Conservation (phyloP, 1,140 invertebrate genomes). For the Danaus plexippus region DNA sequence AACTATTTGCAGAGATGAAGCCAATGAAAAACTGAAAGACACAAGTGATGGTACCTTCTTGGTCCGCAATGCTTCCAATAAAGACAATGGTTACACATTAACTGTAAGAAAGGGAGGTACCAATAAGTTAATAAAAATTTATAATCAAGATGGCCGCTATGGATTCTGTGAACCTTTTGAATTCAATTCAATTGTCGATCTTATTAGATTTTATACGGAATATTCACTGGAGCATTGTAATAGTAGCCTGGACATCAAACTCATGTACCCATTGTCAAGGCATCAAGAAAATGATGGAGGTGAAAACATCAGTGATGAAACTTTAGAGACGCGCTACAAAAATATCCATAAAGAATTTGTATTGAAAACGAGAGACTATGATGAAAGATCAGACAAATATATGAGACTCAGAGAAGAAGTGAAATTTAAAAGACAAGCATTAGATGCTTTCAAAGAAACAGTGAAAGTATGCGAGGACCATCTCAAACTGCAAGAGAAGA, state of each 20-base stretch:
- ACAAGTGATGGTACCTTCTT: conserved; percentile 95
- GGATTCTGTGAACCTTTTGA: conserved; percentile 93
- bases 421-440: conserved; percentile 84
- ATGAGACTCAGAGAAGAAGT: conserved; percentile 84
- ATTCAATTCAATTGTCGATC: conserved; percentile 93
- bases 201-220: conserved; percentile 89
- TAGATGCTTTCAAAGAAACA: conserved; percentile 90
- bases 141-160: conserved; percentile 89
- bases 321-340: conserved; percentile 80
- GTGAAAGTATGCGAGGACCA: conserved; percentile 93
- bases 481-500: conserved; percentile 84
- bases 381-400: conserved; percentile 83
- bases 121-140: conserved; percentile 98
- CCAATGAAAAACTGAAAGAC: conserved; percentile 92
- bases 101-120: conserved; percentile 94
- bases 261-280: conserved; percentile 88
- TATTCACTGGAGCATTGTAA: conserved; percentile 90
- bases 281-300: conserved; percentile 78
- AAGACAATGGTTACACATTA: conserved; percentile 89
- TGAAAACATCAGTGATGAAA: conserved; percentile 80
- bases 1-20: conserved; percentile 81
- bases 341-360: conserved; percentile 83
- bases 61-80: conserved; percentile 94
- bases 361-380: conserved; percentile 80
- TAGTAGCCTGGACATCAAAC: conserved; percentile 90